Evolutionary conservation across 2,888 invertebrate genomes (phyloP).

Genomic region (Ophioninae sp.): DNA sequence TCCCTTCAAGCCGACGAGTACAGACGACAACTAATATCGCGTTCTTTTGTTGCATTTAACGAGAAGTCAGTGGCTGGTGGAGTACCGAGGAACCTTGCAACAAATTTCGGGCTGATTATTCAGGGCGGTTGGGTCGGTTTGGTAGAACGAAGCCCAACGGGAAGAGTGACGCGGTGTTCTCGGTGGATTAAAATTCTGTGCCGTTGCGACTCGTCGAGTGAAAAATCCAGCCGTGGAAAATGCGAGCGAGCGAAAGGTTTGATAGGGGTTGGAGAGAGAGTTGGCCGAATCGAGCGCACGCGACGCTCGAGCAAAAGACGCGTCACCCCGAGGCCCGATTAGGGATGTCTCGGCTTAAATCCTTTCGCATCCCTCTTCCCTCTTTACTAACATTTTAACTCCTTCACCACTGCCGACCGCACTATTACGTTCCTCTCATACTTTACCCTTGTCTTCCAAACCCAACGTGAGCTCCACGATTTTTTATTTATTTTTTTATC

Average conservation of each 20-base stretch:
- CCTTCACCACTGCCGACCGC: conserved; percentile 43
- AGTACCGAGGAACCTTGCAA: conserved; percentile 68
- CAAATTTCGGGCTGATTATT: conserved; percentile 80
- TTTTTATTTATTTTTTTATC: too few relatives aligned
- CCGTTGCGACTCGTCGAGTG: conserved; percentile 66
- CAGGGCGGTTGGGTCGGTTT: conserved; percentile 71
- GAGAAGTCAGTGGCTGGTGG: conserved; percentile 74
- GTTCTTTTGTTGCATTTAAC: conserved; percentile 79
- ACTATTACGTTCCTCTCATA: conserved; percentile 41
- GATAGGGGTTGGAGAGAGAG: conserved; percentile 59
- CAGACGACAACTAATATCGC: conserved; percentile 76
- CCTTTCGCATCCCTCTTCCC: conserved; percentile 49
- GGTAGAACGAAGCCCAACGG: conserved; percentile 57
- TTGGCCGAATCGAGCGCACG: conserved; percentile 53
- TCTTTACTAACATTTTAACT: conserved; percentile 10
- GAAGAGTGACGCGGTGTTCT: conserved; percentile 71
- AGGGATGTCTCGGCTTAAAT: conserved; percentile 52
- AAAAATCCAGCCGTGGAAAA: conserved; percentile 44
- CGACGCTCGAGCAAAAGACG: conserved; percentile 57
- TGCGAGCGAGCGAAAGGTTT: conserved; percentile 53
- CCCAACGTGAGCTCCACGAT: conserved; percentile 53
- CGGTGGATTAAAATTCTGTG: conserved; percentile 79
- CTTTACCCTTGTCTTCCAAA: conserved; percentile 19
- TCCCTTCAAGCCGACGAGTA: conserved; percentile 36
- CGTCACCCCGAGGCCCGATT: conserved; percentile 65